A percentile compares a stretch with the other conserved stretches of the same genome.
Evolutionary conservation across 1,140 invertebrate genomes (phyloP).

Genomic region (Eciton burchellii): DNA sequence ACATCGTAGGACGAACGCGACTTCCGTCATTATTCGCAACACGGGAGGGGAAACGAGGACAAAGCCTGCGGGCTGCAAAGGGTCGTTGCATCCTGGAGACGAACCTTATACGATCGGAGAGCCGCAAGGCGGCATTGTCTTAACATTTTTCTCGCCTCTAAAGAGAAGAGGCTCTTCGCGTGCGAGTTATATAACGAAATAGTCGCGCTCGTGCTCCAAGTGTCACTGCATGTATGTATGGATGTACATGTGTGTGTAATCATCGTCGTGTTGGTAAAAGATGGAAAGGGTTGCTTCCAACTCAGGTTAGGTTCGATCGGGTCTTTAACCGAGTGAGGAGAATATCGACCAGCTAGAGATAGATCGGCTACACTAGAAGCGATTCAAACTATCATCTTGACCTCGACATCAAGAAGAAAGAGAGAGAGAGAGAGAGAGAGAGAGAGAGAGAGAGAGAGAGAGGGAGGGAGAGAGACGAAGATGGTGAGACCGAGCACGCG

Average conservation of each 20-base stretch:
- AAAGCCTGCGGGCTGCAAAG: slow-evolving; percentile 33
- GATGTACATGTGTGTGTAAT: background rate
- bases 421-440: too few relatives aligned
- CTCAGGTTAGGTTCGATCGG: slow-evolving; percentile 73
- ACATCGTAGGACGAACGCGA: background rate
- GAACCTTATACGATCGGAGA: slow-evolving; percentile 73
- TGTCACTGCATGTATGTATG: slow-evolving; percentile 9
- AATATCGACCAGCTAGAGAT: slow-evolving; percentile 58
- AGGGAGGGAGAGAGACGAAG: slow-evolving; percentile 9
- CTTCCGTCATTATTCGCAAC: slow-evolving; percentile 58
- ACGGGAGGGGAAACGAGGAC: slow-evolving; percentile 6
- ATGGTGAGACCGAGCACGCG: slow-evolving; percentile 40
- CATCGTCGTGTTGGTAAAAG: slow-evolving; percentile 47
- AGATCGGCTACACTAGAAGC: slow-evolving; percentile 37
- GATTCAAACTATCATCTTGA: slow-evolving; percentile 64
- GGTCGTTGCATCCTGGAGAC: slow-evolving; percentile 71
- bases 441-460: too few relatives aligned
- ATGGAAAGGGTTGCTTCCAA: slow-evolving; percentile 64
- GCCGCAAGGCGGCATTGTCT: slow-evolving; percentile 73
- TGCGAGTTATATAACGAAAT: slow-evolving; percentile 78
- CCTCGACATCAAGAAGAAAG: slow-evolving; percentile 8
- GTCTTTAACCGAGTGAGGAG: slow-evolving; percentile 75
- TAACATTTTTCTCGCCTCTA: slow-evolving; percentile 65
- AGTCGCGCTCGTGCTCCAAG: slow-evolving; percentile 32
- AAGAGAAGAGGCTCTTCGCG: slow-evolving; percentile 52